Base-by-base conservation (phyloP, 2,888 invertebrate genomes). In the Epinotia nisella region DNA sequence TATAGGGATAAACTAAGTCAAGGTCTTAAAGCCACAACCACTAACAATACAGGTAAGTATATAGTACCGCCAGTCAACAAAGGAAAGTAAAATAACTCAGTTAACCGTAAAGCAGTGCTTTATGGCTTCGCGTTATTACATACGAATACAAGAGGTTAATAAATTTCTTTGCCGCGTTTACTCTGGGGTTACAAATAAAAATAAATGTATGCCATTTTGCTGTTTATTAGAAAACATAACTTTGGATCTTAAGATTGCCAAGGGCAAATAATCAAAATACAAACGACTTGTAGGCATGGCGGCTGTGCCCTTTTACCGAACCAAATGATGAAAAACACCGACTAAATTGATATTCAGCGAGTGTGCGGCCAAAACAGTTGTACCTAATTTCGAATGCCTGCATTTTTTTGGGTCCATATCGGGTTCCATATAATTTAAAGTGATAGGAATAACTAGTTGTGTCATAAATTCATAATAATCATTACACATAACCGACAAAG, bases 71-170 rank as follows among this genome's bases (percentile, higher is more conserved):
- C n/a, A n/a, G 19, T 11, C 3, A 3, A 21, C 45, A 61, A 61
- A 45, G 24, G 21, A 17, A 45, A 15, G n/a, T 61, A 45, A 45
- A 61, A n/a, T 41, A 45, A 41, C 61, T 61, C 45, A 45, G n/a
- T 58, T 19, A 61, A 61, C 24, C 61, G 21, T 61, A 61, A 61
- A 61, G 39, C 45, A 24, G 10, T 41, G 19, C 41, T 21, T 61
- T 61, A 61, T 21, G 19, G 53, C 53, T 53, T 53, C 53, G 19
- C 10, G 53, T 49, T 49, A 49, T 49, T n/a, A 53, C 19, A 53
- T 53, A 24, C 15, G 24, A 61, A 15, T 11, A 45, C 41, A 45
- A 45, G 41, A 45, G 45, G 61, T 21, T 41, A 41, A 61, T 61
- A 61, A 45, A 61, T 61, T 61, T 53, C 53, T 11, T 10, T 11